Conservation (phyloP, 2,888 invertebrate genomes). For the Ophion obscuratus region DNA sequence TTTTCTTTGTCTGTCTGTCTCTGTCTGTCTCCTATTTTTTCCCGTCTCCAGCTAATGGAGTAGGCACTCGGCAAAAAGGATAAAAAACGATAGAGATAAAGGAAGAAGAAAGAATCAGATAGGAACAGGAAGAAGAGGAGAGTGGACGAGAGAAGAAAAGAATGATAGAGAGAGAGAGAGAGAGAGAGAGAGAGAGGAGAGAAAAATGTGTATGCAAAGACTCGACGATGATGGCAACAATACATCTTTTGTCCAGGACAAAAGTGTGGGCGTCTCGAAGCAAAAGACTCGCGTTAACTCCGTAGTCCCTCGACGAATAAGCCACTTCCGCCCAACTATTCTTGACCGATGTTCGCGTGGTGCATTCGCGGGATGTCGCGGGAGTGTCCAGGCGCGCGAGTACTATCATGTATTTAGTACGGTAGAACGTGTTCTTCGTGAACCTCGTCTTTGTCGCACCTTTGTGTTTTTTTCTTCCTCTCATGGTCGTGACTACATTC, state of each 20-base stretch:
- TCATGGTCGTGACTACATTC: too few relatives aligned
- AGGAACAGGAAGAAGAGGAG: not conserved
- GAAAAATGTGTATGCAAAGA: slow-evolving; percentile 13
- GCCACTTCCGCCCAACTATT: slow-evolving; percentile 41
- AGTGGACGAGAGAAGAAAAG: not conserved
- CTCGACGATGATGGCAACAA: slow-evolving; percentile 20
- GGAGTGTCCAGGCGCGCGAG: not conserved
- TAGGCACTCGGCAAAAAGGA: not conserved
- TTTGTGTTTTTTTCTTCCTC: too few relatives aligned
- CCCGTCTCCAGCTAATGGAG: not conserved
- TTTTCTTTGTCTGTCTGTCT: too few relatives aligned
- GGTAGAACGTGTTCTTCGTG: not conserved
- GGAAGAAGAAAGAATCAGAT: not conserved
- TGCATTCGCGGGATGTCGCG: not conserved
- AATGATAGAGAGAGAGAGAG: not conserved
- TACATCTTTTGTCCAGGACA: slow-evolving; percentile 45
- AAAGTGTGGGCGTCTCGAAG: slow-evolving; percentile 42
- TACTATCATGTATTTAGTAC: slow-evolving; percentile 20
- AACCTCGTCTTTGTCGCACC: too few relatives aligned
- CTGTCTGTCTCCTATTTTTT: too few relatives aligned
- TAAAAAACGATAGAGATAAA: too few relatives aligned
- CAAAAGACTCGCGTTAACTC: slow-evolving; percentile 36
- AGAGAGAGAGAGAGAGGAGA: not conserved
- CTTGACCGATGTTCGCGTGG: slow-evolving; percentile 4
- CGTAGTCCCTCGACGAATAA: slow-evolving; percentile 27